A percentile compares a stretch with the other conserved stretches of the same genome.
These are phyloP conservation scores for Chydorus sphaericus DNA, from an alignment of 2,888 invertebrate genomes.

Conservation along the genomic window DNA sequence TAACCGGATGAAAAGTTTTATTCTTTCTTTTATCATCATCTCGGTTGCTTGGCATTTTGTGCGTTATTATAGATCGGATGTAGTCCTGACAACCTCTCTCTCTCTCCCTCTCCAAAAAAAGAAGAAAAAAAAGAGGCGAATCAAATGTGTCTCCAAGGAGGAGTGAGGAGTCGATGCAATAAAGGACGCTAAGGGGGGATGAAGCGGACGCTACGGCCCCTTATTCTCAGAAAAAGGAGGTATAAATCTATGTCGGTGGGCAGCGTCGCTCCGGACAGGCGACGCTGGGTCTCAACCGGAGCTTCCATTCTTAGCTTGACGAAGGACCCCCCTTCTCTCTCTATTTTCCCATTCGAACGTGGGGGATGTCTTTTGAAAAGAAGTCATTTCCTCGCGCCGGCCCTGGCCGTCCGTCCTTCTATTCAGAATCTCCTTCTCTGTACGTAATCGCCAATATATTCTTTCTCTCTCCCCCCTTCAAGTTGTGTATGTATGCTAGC, in stretches of 20 bases:
- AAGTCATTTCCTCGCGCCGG: not conserved
- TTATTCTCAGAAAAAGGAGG: no score
- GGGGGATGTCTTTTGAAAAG: not conserved
- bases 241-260: conserved; percentile 2
- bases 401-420: not conserved
- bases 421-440: not conserved
- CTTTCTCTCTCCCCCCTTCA: not conserved
- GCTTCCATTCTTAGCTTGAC: not conserved
- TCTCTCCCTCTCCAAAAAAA: not conserved
- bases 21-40: no score
- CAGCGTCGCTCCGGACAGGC: no score
- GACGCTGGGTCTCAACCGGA: not conserved
- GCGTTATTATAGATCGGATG: no score
- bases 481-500: not conserved
- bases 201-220: no score
- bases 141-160: not conserved
- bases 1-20: no score
- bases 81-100: not conserved
- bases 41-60: no score
- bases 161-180: not conserved
- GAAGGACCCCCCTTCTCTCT: not conserved
- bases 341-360: not conserved
- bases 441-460: not conserved
- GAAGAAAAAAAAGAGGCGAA: not conserved
- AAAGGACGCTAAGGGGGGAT: no score